A percentile compares a stretch with the other conserved stretches of the same genome.
Conservation (phyloP, 1,140 invertebrate species). For the Mercenaria mercenaria region DNA sequence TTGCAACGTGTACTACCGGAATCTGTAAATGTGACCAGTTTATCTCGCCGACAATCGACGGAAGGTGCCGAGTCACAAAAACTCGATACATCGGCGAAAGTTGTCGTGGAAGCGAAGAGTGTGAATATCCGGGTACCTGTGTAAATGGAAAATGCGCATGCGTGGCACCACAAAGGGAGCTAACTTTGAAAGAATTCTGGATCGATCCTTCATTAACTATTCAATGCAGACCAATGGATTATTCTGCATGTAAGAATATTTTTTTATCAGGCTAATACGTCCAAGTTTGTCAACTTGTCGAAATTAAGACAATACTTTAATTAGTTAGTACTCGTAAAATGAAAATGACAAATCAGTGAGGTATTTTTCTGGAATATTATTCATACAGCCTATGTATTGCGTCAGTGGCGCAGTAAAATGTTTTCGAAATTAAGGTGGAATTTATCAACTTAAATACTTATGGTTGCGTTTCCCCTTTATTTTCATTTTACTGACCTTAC, state of each 20-base stretch:
- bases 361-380: too few species aligned
- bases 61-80: conserved; percentile 51
- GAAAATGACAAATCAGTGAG: too few species aligned
- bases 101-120: conserved; percentile 52
- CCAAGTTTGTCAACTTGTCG: too few species aligned
- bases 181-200: conserved; percentile 63
- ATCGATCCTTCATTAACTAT: conserved; percentile 59
- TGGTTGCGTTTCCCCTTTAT: too few species aligned
- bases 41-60: conserved; percentile 54
- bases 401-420: too few species aligned
- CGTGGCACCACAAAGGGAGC: conserved; percentile 48
- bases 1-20: conserved; percentile 53
- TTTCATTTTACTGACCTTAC: too few species aligned
- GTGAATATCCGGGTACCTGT: conserved; percentile 62
- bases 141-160: conserved; percentile 59
- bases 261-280: too few species aligned
- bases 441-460: too few species aligned
- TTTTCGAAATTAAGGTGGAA: too few species aligned
- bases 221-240: conserved; percentile 61
- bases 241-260: conserved; percentile 46
- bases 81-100: conserved; percentile 54
- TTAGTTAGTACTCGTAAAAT: too few species aligned
- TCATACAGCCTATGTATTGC: too few species aligned
- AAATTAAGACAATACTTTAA: too few species aligned
- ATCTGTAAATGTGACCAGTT: conserved; percentile 46